These are phyloP conservation scores for Dicentrarchus labrax DNA, from an alignment of 2,113 vertebrate genomes.

Conservation along the genomic window DNA sequence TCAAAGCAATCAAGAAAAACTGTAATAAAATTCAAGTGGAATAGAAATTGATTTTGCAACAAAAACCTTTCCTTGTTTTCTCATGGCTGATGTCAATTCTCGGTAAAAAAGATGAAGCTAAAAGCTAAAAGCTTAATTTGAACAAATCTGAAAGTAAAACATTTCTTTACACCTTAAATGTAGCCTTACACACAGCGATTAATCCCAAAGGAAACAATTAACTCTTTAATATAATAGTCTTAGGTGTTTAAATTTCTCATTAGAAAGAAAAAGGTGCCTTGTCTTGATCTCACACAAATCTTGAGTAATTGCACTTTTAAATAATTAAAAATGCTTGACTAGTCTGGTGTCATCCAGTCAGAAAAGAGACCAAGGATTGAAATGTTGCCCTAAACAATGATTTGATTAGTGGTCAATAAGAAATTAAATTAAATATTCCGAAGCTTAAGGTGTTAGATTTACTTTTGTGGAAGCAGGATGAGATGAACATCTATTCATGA, in stretches of 20 bases:
- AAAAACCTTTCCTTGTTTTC: not conserved
- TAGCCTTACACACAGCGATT: no score
- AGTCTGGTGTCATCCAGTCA: not conserved
- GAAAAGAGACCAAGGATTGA: not conserved
- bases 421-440: slow-evolving; percentile 5
- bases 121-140: not conserved
- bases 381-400: not conserved
- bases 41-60: not conserved
- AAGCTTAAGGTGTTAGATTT: slow-evolving; percentile 28
- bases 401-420: slow-evolving; percentile 46
- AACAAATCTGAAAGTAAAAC: not conserved
- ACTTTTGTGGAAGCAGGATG: slow-evolving; percentile 46
- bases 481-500: slow-evolving; percentile 50
- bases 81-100: not conserved
- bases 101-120: not conserved
- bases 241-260: not conserved
- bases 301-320: slow-evolving; percentile 5
- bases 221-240: not conserved
- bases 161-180: not conserved
- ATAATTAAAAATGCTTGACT: slow-evolving; percentile 12
- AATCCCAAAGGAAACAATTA: not conserved
- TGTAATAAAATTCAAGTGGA: not conserved
- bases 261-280: not conserved
- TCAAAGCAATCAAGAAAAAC: no score
- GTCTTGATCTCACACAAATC: not conserved